Base-by-base conservation (phyloP, 2,888 invertebrate species). In the Candidula unifasciata region DNA sequence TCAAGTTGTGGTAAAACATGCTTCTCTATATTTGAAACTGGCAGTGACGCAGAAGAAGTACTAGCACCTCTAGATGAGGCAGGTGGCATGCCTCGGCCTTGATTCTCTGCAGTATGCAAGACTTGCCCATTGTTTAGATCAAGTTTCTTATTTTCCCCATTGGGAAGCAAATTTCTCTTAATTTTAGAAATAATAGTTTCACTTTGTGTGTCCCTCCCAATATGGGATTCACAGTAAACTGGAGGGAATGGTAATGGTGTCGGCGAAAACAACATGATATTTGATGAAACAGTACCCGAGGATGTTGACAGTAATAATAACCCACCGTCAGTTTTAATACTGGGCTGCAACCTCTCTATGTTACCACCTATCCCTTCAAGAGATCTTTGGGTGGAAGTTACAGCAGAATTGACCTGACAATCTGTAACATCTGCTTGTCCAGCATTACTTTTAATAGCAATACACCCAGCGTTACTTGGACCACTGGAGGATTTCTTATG, bases 401-500 rank as follows among this genome's bases (percentile, higher is more conserved):
- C 64, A 66, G 66, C 6, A 66, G 64, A 57, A 21, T 27, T 52
- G 3, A 16, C 21, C 2, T 33, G 35, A 30, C 60, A 10, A 80
- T 24, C 44, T 37, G 57, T 73, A 76, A 77, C 76, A 35, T 57
- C 24, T 24, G 35, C 57, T 69, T 52, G 73, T 16, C 54, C 18
- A 82, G 30, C 33, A 54, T 21, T 24, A 27, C 24, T 6, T 33
- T 52, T 44, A 27, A 37, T 71, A 57, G 18, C 73, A 60, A 16
- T 73, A 3, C 6, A n/a, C 27, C 6, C 27, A 64, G n/a, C 44
- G 66, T 66, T 16, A 16, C 37, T 44, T 64, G 37, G 64, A 18
- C 37, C 44, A 37, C 24, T 27, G 13, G 52, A 54, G 60, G 81
- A 81, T 81, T 81, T 81, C 81, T 73, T n/a, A 54, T 5, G 13